phyloP scores from a whole-genome alignment of 2,113 vertebrate genomes.

The Ranitomeya variabilis region DNA sequence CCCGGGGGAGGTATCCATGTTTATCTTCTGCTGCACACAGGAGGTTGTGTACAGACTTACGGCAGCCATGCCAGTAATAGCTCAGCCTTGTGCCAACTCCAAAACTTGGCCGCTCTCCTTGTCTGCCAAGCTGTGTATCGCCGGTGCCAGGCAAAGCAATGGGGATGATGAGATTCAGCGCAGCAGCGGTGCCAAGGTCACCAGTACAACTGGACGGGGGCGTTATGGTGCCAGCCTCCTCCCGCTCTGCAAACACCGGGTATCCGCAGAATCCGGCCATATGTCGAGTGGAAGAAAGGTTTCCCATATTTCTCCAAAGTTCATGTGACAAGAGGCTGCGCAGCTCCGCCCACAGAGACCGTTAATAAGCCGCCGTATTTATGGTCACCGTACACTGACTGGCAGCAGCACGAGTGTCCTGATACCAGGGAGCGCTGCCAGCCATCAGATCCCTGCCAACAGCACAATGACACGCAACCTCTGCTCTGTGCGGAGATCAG shows the following conservation, averaged over 20 bases:
- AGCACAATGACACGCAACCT: no score
- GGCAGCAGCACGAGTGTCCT: background rate
- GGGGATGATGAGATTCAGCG: background rate
- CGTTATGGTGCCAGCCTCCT: background rate
- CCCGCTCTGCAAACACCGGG: background rate
- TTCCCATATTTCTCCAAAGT: background rate
- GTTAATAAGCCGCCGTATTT: background rate
- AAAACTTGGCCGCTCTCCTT: background rate
- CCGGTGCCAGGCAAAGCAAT: background rate
- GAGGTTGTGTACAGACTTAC: background rate
- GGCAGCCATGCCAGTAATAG: slow-evolving; percentile 13
- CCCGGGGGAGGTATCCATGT: background rate
- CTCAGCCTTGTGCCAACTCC: background rate
- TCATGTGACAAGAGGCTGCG: background rate
- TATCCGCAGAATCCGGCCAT: background rate
- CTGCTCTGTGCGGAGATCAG: no score
- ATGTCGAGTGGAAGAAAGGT: background rate
- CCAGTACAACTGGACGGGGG: background rate
- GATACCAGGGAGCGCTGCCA: background rate
- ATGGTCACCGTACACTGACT: background rate
- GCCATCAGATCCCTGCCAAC: background rate
- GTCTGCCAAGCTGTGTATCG: background rate
- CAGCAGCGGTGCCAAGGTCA: background rate
- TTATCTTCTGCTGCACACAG: background rate
- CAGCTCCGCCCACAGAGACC: background rate